Evolutionary conservation across 2,797 vertebrate species (phyloP).

Genomic region (Salarias fasciatus): DNA sequence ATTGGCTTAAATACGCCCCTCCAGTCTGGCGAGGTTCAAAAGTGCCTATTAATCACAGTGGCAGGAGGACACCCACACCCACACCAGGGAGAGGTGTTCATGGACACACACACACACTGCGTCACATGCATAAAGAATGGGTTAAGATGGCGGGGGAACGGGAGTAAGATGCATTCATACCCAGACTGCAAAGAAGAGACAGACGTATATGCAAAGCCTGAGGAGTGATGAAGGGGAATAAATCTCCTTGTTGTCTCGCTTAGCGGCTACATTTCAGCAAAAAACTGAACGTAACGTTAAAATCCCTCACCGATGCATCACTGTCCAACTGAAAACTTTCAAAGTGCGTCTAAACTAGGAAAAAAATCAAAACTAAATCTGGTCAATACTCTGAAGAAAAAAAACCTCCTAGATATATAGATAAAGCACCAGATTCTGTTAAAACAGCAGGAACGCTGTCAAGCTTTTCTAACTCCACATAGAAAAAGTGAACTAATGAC

Average conservation of each 20-base stretch:
- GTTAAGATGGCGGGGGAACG: neutral
- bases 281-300: neutral
- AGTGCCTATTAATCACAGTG: conserved; percentile 77
- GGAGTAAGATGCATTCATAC: conserved; percentile 9
- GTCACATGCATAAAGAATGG: neutral
- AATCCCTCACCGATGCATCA: neutral
- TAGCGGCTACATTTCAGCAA: neutral
- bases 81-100: conserved; percentile 15
- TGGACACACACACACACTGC: conserved; percentile 18
- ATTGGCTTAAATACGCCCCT: conserved; percentile 59
- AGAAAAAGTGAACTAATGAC: too few relatives aligned
- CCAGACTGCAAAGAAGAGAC: too few relatives aligned
- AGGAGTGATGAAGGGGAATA: conserved; percentile 1
- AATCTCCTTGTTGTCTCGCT: neutral
- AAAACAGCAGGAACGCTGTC: too few relatives aligned
- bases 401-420: too few relatives aligned
- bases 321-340: too few relatives aligned
- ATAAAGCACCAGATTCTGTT: too few relatives aligned
- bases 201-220: conserved; percentile 2
- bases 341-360: too few relatives aligned
- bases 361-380: too few relatives aligned
- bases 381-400: too few relatives aligned
- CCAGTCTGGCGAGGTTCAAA: conserved; percentile 70
- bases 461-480: too few relatives aligned
- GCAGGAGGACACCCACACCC: conserved; percentile 39